A percentile compares a stretch with the other conserved stretches of the same genome.
phyloP scores from a whole-genome alignment of 2,888 invertebrate genomes.

The Chymomyza caudatula region DNA sequence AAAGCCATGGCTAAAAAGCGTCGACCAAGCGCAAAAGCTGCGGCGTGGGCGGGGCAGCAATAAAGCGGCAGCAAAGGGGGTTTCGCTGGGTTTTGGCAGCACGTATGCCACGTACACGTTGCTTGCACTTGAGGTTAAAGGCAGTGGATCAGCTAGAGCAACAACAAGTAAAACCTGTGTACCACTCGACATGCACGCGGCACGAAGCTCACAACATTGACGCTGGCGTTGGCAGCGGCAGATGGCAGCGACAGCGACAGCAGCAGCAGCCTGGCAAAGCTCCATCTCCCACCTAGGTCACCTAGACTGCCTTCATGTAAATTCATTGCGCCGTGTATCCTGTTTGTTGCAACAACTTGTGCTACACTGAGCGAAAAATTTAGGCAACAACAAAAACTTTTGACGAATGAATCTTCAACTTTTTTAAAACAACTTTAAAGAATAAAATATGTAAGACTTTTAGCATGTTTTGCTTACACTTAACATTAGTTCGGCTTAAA shows the following conservation, averaged over 20 bases:
- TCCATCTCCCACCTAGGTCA: conserved; percentile 9
- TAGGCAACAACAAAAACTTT: background rate
- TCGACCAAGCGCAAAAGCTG: conserved; percentile 24
- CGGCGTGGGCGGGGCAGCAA: background rate
- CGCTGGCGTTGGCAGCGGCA: conserved; percentile 1
- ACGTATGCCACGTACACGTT: conserved; percentile 31
- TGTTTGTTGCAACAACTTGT: conserved; percentile 24
- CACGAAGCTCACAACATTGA: conserved; percentile 5
- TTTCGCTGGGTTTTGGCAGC: background rate
- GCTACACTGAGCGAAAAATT: background rate
- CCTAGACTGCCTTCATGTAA: background rate
- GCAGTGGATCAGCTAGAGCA: conserved; percentile 24
- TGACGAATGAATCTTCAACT: too few species aligned
- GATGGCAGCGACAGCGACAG: background rate
- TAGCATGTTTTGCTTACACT: background rate
- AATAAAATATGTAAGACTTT: too few species aligned
- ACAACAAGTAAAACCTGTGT: conserved; percentile 33
- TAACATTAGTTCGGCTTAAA: too few species aligned
- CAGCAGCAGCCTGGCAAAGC: background rate
- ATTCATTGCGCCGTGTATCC: conserved; percentile 30
- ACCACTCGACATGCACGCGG: conserved; percentile 36
- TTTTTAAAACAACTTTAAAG: too few species aligned
- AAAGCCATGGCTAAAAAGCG: conserved; percentile 57
- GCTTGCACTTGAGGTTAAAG: conserved; percentile 53
- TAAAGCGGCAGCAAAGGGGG: background rate